Base-by-base conservation (phyloP, 1,140 invertebrate species). In the Holcopasites calliopsidis region DNA sequence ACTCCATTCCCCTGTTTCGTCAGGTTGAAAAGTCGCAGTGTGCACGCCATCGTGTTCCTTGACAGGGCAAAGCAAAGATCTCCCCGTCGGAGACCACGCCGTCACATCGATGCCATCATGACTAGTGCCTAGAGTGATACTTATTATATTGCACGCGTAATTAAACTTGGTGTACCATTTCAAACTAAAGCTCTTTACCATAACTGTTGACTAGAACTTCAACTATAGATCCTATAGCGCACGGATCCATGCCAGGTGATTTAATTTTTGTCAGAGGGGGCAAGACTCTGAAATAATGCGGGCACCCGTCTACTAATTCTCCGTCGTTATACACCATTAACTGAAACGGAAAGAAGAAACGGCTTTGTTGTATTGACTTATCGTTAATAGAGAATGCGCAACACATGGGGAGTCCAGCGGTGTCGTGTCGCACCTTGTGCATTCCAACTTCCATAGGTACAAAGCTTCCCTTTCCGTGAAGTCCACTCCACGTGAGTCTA, bases 1-100 rank as follows among this genome's bases (percentile, higher is more conserved):
- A 79, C 97, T 96, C 98, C 98, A 99, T 85, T 98, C 96, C 86
- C 98, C 98, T 57, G 97, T 96, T 93, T 99, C 98, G 83, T 98
- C 97, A 6, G 98, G 98, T 88, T 98, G 96, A 90, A 99, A 99
- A 75, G 97, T 98, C 61, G 98, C 97, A 76, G 96, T 96, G 88
- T 97, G 97, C 21, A 96, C 95, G 73, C 96, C 97, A 69, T 95
- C 94, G 65, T 94, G 93, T 75, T 95, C 94, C 78, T 95, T 94
- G 11, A 98, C 94, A 1, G 95, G 94, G 88, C 97, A 97, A 40
- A 94, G 93, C 47, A 96, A 91, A 0, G 94, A 92, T 57, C 95
- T 94, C 42, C 97, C 97, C 47, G 95, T 96, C 1, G 98, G 98
- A 16, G 97, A 96, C 82, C 95, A 95, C 0, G 98, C 97, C 35